Evolutionary conservation across 2,888 invertebrate genomes (phyloP).

Genomic region (Synanthedon andrenaeformis): DNA sequence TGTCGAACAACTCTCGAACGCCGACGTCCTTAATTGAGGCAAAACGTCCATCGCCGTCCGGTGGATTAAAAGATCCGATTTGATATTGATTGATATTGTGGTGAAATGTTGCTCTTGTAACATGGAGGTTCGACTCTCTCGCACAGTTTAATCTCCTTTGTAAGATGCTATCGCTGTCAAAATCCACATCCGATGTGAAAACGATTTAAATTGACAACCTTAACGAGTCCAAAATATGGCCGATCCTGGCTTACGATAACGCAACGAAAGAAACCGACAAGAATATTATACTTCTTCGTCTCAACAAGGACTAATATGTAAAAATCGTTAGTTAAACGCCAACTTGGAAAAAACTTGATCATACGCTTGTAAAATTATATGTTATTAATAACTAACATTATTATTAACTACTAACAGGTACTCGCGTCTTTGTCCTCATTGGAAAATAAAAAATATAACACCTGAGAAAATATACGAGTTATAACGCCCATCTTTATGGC

Average conservation of each 20-base stretch:
- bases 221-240: slow-evolving; percentile 17
- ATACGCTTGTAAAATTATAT: no score
- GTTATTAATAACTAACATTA: neutral
- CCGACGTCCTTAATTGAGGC: slow-evolving; percentile 49
- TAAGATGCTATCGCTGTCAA: slow-evolving; percentile 20
- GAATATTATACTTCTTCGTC: no score
- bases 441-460: no score
- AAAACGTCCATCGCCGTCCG: slow-evolving; percentile 30
- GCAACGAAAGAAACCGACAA: neutral
- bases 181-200: slow-evolving; percentile 22
- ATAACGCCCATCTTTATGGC: no score
- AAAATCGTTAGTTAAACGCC: neutral
- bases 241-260: neutral
- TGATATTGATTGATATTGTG: slow-evolving; percentile 57
- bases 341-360: neutral
- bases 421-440: no score
- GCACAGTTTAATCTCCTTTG: slow-evolving; percentile 16
- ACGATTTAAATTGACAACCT: slow-evolving; percentile 40
- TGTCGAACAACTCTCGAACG: slow-evolving; percentile 20
- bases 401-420: neutral
- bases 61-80: slow-evolving; percentile 46
- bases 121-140: slow-evolving; percentile 13
- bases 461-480: no score
- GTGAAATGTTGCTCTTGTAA: slow-evolving; percentile 32
- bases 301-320: neutral